Conservation (phyloP, 1,140 invertebrate species). For the Eulimnadia texana region DNA sequence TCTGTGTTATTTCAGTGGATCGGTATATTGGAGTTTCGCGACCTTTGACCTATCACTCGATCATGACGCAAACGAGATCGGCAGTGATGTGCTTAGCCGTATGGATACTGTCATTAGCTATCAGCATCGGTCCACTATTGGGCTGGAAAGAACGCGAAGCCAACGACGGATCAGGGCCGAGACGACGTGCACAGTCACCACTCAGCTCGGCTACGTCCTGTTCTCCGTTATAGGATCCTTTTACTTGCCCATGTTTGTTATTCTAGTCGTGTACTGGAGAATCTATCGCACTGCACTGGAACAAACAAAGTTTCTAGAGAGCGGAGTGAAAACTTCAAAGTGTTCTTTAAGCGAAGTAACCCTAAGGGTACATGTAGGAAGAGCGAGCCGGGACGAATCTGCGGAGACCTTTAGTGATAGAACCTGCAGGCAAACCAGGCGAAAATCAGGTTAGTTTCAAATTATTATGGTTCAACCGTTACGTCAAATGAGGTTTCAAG, state of each 20-base stretch:
- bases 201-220: constrained; percentile 52
- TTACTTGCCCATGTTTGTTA: constrained; percentile 51
- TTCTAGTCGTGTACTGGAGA: constrained; percentile 49
- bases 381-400: constrained; percentile 18
- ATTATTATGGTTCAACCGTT: too few species aligned
- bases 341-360: constrained; percentile 28
- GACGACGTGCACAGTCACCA: constrained; percentile 40
- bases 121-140: constrained; percentile 41
- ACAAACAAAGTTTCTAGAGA: constrained; percentile 37
- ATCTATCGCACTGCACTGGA: constrained; percentile 49
- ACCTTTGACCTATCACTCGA: constrained; percentile 37
- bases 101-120: constrained; percentile 38
- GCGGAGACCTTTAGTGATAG: background rate
- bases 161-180: background rate
- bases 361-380: constrained; percentile 42
- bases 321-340: constrained; percentile 27
- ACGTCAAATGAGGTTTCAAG: too few species aligned
- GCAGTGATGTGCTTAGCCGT: constrained; percentile 27
- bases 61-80: constrained; percentile 36
- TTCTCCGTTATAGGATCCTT: constrained; percentile 59
- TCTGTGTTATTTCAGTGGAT: constrained; percentile 46
- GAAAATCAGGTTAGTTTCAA: background rate
- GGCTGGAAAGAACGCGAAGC: constrained; percentile 32
- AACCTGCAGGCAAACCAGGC: background rate
- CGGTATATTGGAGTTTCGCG: constrained; percentile 43